These are phyloP conservation scores for Dinoponera quadriceps DNA, from an alignment of 1,140 invertebrate genomes.

Conservation along the genomic window DNA sequence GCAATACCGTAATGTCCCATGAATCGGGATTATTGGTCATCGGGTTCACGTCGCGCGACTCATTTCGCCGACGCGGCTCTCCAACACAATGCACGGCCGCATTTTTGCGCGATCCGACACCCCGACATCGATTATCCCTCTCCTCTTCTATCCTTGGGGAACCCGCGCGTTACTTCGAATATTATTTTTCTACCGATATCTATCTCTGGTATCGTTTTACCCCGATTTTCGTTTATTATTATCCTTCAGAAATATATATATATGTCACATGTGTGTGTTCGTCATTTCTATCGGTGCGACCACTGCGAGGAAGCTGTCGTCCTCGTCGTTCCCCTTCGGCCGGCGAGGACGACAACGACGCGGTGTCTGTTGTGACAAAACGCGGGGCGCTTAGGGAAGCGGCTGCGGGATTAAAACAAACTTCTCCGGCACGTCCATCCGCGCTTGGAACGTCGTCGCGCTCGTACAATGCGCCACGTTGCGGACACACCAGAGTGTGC, in stretches of 20 bases:
- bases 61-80: conserved; percentile 25
- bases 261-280: no score
- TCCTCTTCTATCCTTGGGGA: no score
- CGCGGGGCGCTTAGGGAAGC: conserved; percentile 25
- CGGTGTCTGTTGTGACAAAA: conserved; percentile 36
- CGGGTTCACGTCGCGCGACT: conserved; percentile 9
- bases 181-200: neutral
- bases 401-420: conserved; percentile 46
- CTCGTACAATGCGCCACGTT: conserved; percentile 12
- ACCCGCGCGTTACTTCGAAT: neutral
- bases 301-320: no score
- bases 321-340: neutral
- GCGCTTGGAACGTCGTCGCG: conserved; percentile 1
- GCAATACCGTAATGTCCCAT: conserved; percentile 46
- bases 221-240: neutral
- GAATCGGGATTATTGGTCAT: conserved; percentile 54
- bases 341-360: conserved; percentile 1
- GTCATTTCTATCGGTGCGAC: neutral
- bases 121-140: conserved; percentile 29
- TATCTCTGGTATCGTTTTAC: neutral
- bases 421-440: conserved; percentile 34
- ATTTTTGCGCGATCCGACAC: conserved; percentile 27
- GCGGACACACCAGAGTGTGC: neutral
- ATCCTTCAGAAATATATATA: neutral
- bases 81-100: neutral